These are phyloP conservation scores for Hoplodrina ambigua DNA, from an alignment of 2,888 invertebrate genomes.

Conservation along the genomic window DNA sequence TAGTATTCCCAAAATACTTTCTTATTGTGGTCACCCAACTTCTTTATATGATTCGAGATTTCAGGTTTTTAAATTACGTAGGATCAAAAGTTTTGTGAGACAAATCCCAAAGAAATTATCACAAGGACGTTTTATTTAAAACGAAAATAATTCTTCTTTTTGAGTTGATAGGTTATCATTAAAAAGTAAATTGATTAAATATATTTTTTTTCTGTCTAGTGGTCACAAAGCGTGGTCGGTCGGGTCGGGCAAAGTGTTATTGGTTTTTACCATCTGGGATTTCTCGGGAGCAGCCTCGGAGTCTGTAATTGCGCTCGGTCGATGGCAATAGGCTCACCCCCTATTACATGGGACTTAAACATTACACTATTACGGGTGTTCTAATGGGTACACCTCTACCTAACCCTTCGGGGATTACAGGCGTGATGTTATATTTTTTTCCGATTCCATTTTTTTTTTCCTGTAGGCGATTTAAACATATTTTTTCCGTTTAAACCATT, in stretches of 20 bases:
- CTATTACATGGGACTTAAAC: too few species aligned
- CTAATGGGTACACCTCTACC: too few species aligned
- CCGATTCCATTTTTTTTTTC: slow-evolving; percentile 2
- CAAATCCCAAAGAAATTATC: not conserved
- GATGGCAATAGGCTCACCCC: too few species aligned
- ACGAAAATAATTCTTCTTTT: not conserved
- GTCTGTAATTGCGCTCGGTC: too few species aligned
- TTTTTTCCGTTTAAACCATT: slow-evolving; percentile 35
- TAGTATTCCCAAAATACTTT: slow-evolving; percentile 48
- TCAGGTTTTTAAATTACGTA: slow-evolving; percentile 24
- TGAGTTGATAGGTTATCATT: slow-evolving; percentile 11
- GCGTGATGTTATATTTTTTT: not conserved
- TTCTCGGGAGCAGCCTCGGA: too few species aligned
- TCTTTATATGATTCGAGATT: slow-evolving; percentile 40
- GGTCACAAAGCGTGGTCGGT: too few species aligned
- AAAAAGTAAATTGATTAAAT: slow-evolving; percentile 2
- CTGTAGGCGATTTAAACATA: not conserved
- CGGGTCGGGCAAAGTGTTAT: too few species aligned
- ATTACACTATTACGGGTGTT: too few species aligned
- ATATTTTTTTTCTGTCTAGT: not conserved
- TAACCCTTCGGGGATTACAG: too few species aligned
- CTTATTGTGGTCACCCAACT: slow-evolving; percentile 56
- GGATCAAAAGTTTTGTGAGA: not conserved
- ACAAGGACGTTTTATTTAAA: slow-evolving; percentile 4
- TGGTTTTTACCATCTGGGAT: too few species aligned